Evolutionary conservation across 2,797 vertebrate genomes (phyloP).

Genomic region (Notamacropus eugenii): DNA sequence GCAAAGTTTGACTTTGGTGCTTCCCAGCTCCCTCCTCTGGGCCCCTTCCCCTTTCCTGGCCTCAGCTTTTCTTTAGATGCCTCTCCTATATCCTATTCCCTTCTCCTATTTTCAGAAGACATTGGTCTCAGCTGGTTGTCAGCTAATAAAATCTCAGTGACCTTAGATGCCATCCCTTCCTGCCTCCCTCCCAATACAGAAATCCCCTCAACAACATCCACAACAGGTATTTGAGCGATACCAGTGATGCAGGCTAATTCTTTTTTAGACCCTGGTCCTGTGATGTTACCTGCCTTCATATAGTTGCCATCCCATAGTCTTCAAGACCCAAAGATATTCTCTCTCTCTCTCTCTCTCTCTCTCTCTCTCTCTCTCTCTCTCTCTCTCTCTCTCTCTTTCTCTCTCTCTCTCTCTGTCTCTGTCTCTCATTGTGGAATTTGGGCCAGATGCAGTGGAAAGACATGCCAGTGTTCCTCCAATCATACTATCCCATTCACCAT

Average conservation of each 20-base stretch:
- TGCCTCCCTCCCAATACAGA: not conserved
- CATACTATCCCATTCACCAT: rapidly evolving
- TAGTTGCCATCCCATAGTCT: not conserved
- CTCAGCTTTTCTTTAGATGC: too few relatives aligned
- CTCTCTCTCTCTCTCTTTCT: too few relatives aligned
- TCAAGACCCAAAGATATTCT: not conserved
- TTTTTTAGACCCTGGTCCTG: not conserved
- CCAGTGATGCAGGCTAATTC: not conserved
- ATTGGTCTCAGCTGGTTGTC: not conserved
- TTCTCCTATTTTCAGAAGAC: not conserved
- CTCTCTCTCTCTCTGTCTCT: not conserved
- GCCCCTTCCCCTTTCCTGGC: not conserved
- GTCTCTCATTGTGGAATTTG: rapidly evolving
- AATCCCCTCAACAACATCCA: not conserved
- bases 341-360: too few relatives aligned
- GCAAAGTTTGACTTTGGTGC: rapidly evolving
- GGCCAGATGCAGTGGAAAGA: rapidly evolving
- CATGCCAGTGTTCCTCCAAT: rapidly evolving
- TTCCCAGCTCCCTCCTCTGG: rapidly evolving
- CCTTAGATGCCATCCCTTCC: not conserved
- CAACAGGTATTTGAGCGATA: not conserved
- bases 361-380: not conserved
- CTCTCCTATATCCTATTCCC: not conserved
- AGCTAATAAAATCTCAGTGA: not conserved
- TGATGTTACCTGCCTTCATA: too few relatives aligned